Percentiles rank a stretch among this genome's conserved stretches.
These are phyloP conservation scores for Catocala sponsa DNA, from an alignment of 2,888 invertebrate genomes.

Conservation along the genomic window DNA sequence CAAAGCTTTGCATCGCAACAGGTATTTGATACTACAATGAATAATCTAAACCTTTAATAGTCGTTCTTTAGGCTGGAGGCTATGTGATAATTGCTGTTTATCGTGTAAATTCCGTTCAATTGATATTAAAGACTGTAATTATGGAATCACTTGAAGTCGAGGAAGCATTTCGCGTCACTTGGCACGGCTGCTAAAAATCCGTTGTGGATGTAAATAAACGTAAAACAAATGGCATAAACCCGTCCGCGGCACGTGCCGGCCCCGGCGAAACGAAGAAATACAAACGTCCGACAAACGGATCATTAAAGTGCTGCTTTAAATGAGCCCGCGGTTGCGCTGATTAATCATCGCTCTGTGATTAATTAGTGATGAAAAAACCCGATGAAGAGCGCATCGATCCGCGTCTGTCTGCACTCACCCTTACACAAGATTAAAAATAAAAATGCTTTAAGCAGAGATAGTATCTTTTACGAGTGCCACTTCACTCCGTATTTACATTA, in stretches of 20 bases:
- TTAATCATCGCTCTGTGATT: constrained; percentile 82
- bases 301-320: constrained; percentile 79
- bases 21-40: constrained; percentile 9
- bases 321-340: constrained; percentile 73
- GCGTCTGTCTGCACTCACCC: constrained; percentile 57
- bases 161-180: constrained; percentile 46
- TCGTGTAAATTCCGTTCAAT: constrained; percentile 22
- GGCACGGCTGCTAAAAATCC: constrained; percentile 58
- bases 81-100: constrained; percentile 12
- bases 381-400: constrained; percentile 66
- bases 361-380: constrained; percentile 72
- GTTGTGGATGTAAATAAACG: constrained; percentile 66
- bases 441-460: constrained; percentile 48
- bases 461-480: constrained; percentile 57
- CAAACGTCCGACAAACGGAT: constrained; percentile 76
- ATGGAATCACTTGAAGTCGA: constrained; percentile 44
- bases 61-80: constrained; percentile 6
- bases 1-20: constrained; percentile 21
- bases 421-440: constrained; percentile 60
- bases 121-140: constrained; percentile 26
- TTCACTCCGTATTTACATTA: constrained; percentile 54
- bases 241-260: constrained; percentile 68
- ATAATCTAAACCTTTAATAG: constrained; percentile 8
- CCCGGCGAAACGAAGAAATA: constrained; percentile 66
- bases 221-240: constrained; percentile 66